Conservation (phyloP, 2,113 vertebrate genomes). For the Megaceryle maxima region DNA sequence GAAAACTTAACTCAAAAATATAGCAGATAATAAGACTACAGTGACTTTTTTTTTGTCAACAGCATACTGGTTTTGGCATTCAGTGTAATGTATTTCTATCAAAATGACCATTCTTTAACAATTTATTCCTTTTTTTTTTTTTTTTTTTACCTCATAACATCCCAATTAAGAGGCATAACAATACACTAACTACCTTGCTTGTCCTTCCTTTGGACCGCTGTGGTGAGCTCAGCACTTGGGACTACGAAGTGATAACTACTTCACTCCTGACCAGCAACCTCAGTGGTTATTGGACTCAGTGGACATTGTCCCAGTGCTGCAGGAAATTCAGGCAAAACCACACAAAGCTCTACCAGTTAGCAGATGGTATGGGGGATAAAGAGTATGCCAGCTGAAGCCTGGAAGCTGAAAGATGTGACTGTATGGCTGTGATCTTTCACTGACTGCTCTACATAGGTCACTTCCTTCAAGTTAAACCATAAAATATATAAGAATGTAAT, state of each 20-base stretch:
- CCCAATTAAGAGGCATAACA: background rate
- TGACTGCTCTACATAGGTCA: background rate
- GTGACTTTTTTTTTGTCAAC: background rate
- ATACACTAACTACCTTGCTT: background rate
- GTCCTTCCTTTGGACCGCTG: background rate
- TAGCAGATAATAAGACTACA: background rate
- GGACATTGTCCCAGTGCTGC: background rate
- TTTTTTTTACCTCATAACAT: background rate
- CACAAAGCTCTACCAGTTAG: background rate
- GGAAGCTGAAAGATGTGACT: background rate
- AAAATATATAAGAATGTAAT: background rate
- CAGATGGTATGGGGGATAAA: background rate
- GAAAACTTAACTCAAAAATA: background rate
- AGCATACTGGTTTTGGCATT: background rate
- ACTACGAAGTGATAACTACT: background rate
- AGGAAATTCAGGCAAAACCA: background rate
- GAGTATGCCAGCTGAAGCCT: background rate
- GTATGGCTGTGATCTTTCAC: background rate
- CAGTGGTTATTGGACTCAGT: background rate
- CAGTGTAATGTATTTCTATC: background rate
- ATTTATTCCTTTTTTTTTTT: background rate
- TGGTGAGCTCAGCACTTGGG: background rate
- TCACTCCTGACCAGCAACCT: background rate
- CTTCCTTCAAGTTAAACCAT: background rate
- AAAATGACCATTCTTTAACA: background rate